Percentiles rank a stretch among this genome's conserved stretches.
These are phyloP conservation scores for Ganaspis brasiliensis DNA, from an alignment of 2,888 invertebrate species.

Conservation along the genomic window DNA sequence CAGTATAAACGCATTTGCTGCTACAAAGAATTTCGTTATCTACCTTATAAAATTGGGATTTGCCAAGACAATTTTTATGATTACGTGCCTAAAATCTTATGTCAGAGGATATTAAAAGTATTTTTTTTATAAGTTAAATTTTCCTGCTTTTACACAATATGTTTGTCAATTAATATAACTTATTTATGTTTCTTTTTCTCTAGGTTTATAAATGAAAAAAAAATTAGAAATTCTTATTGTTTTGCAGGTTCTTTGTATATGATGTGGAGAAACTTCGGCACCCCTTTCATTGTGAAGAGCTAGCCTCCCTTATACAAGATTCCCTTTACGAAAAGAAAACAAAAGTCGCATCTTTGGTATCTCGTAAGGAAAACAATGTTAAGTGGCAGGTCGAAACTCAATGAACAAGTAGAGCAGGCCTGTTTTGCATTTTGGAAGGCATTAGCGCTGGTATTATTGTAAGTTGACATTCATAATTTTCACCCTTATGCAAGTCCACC, in stretches of 20 bases:
- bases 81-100: neutral
- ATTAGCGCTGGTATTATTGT: conserved; percentile 77
- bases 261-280: neutral
- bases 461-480: conserved; percentile 76
- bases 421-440: conserved; percentile 72
- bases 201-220: too few species aligned
- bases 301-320: conserved; percentile 7
- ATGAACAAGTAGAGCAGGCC: conserved; percentile 45
- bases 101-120: too few species aligned
- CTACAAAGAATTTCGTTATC: conserved; percentile 3
- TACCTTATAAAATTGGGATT: neutral
- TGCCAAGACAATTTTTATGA: neutral
- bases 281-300: conserved; percentile 30
- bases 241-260: conserved; percentile 21
- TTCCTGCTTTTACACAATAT: too few species aligned
- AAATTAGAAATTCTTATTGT: neutral
- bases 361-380: conserved; percentile 31
- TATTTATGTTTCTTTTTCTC: too few species aligned
- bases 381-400: conserved; percentile 29
- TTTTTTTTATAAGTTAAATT: too few species aligned
- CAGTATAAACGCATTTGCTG: conserved; percentile 40
- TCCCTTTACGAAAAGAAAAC: conserved; percentile 32
- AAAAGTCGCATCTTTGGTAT: conserved; percentile 29
- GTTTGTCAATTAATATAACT: too few species aligned
- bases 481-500: conserved; percentile 61